Base-by-base conservation (phyloP, 2,113 vertebrate genomes). In the Pachypanchax playfairii region DNA sequence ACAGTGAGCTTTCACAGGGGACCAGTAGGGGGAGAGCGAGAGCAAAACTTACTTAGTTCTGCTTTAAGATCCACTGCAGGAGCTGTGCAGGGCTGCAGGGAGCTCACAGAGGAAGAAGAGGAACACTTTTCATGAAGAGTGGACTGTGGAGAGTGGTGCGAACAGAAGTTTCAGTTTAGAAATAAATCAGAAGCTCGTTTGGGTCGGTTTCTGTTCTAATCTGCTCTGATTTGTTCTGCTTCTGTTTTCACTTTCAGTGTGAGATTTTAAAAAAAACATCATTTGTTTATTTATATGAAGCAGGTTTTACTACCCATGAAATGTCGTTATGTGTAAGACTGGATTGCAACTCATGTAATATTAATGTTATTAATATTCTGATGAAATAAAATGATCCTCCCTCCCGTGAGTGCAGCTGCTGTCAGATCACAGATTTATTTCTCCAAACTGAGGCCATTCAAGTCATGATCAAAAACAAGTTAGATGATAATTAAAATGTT, bases 111-210 rank as follows among this genome's bases (percentile, higher is more conserved):
- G 35, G 62, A 49, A 41, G 53, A 58, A 28, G 58, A 50, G 31
- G 44, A 51, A 70, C n/a, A 41, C 5, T 66, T 26, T 48, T 10
- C 29, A 38, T 2, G 52, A 59, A 12, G 17, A 58, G 48, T 7
- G 38, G 73, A 73, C 71, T 35, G 66, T 49, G 21, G 49, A 58
- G 15, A 62, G 43, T 4, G 42, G 52, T 57, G 63, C 26, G 52
- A 77, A 57, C 68, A 74, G 59, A 65, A 62, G 58, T 73, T 82
- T 82, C 65, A 75, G 22, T 77, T 80, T 69, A 51, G 68, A 70
- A 56, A 71, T 24, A 69, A 79, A 80, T 77, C 22, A n/a, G 35
- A 57, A 70, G 49, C 6, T 28, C 15, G 29, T 31, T 39, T 3
- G 2, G 15, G 2, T 17, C 36, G 2, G 14, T 41, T 31, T 18